A percentile compares a stretch with the other conserved stretches of the same genome.
These are phyloP conservation scores for Porites rus DNA, from an alignment of 92 coral and sea anemone genomes.

Conservation along the genomic window DNA sequence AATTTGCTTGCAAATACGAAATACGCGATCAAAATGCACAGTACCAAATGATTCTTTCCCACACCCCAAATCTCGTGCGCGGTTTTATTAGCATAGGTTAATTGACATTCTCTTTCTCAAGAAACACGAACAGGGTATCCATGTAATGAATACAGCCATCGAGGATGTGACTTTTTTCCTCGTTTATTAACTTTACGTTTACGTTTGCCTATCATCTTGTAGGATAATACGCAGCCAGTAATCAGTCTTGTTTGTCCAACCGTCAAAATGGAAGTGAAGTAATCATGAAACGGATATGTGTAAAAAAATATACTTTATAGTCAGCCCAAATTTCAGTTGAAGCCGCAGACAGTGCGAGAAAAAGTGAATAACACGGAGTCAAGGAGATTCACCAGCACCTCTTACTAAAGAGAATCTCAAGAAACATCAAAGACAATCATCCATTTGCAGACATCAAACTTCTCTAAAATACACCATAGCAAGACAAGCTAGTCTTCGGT, in stretches of 20 bases:
- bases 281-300: not conserved
- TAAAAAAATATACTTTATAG: not conserved
- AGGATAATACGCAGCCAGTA: not conserved
- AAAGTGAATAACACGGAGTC: slow-evolving; percentile 21
- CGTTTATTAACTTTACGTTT: not conserved
- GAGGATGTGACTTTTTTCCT: not conserved
- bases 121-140: not conserved
- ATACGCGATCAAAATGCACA: too few relatives aligned
- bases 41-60: too few relatives aligned
- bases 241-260: not conserved
- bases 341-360: not conserved
- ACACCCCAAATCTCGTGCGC: not conserved
- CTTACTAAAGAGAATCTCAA: slow-evolving; percentile 71
- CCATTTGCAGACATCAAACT: not conserved
- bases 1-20: too few relatives aligned
- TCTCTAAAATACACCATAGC: not conserved
- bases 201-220: not conserved
- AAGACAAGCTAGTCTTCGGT: slow-evolving; percentile 28
- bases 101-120: too few relatives aligned
- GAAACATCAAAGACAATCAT: slow-evolving; percentile 51
- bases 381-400: slow-evolving; percentile 35
- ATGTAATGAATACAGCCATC: not conserved
- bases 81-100: too few relatives aligned
- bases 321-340: not conserved
- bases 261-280: not conserved